Conservation (phyloP, 2,888 invertebrate genomes). For the Sinelater perroti region DNA sequence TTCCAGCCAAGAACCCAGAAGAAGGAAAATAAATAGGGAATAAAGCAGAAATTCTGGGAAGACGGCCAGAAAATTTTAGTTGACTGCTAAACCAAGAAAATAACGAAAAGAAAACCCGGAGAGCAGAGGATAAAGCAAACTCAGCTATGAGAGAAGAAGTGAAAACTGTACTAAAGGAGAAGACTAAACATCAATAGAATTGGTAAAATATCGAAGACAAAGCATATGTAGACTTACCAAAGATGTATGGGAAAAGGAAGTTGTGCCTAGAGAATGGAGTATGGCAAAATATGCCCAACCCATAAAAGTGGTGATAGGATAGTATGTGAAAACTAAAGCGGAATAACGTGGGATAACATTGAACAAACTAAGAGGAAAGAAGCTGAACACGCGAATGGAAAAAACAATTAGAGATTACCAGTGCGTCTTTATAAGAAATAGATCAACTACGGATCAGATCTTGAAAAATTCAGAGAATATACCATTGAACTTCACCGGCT, state of each 20-base stretch:
- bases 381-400: neutral
- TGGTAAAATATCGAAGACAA: neutral
- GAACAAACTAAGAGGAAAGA: neutral
- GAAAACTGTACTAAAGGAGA: neutral
- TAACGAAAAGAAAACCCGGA: neutral
- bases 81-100: neutral
- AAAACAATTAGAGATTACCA: neutral
- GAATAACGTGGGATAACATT: neutral
- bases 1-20: neutral
- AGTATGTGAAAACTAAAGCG: neutral
- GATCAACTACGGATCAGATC: too few species aligned
- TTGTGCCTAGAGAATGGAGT: neutral
- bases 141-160: neutral
- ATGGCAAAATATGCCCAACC: neutral
- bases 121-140: neutral
- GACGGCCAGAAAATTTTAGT: neutral
- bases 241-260: constrained; percentile 3
- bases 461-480: too few species aligned
- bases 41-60: neutral
- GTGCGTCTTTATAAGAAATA: too few species aligned
- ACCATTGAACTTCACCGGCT: too few species aligned
- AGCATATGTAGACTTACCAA: neutral
- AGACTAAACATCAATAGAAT: neutral
- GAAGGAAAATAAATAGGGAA: neutral
- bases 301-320: constrained; percentile 1